Conservation (phyloP, 2,113 vertebrate genomes). For the Hyperopisus bebe region DNA sequence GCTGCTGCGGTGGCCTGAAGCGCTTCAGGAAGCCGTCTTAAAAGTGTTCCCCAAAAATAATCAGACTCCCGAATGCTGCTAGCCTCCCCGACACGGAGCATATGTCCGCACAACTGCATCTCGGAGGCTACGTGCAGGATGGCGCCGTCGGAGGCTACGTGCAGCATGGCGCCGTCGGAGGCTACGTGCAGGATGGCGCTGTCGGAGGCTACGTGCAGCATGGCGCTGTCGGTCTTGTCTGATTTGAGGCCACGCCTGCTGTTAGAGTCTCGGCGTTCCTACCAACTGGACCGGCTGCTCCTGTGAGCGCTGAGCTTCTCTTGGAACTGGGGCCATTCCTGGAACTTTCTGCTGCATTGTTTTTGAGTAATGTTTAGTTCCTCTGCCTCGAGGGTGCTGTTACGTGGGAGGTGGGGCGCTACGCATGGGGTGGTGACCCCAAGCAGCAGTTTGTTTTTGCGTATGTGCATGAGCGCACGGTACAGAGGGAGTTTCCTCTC, state of each 20-base stretch:
- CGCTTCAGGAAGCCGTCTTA: background rate
- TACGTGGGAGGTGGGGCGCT: background rate
- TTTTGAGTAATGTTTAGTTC: background rate
- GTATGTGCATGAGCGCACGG: background rate
- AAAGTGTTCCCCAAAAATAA: background rate
- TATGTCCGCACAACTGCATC: background rate
- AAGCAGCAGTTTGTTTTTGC: background rate
- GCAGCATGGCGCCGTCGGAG: background rate
- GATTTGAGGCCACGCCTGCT: background rate
- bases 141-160: background rate
- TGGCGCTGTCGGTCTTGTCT: background rate
- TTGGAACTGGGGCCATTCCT: background rate
- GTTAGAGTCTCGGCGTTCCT: background rate
- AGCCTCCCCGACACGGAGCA: background rate
- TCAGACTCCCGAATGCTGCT: background rate
- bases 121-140: no score
- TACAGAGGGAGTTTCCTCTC: background rate
- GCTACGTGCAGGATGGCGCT: no score
- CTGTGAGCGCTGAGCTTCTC: background rate
- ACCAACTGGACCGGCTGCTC: background rate
- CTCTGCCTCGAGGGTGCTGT: background rate
- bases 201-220: background rate
- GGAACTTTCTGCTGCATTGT: background rate
- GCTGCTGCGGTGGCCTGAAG: background rate
- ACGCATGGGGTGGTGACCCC: background rate